Evolutionary conservation across 2,113 vertebrate genomes (phyloP).

Genomic region (Passer domesticus): DNA sequence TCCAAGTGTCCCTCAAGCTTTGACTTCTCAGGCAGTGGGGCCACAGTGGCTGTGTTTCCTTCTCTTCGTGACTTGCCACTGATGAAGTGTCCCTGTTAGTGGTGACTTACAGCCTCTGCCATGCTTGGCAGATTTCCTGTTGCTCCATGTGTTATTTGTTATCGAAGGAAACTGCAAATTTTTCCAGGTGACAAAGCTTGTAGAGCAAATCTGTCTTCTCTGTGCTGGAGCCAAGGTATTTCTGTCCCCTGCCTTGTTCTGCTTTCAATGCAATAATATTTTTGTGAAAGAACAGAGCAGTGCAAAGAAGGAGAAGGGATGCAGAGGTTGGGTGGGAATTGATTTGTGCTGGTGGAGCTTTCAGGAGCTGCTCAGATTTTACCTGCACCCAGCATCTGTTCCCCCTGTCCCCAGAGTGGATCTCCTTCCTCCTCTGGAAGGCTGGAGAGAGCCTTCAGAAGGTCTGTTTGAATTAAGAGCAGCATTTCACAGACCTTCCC

Average conservation of each 20-base stretch:
- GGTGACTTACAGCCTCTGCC: background rate
- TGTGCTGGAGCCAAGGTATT: background rate
- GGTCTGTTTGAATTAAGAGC: background rate
- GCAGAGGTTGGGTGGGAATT: background rate
- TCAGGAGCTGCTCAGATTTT: background rate
- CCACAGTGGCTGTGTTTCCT: background rate
- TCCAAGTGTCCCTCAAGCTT: background rate
- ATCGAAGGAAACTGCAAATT: background rate
- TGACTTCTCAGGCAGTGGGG: background rate
- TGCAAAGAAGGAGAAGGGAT: background rate
- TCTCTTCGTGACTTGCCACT: background rate
- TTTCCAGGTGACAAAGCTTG: background rate
- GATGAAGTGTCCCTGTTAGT: background rate
- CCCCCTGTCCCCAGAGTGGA: background rate
- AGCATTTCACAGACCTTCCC: background rate
- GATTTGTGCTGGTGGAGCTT: background rate
- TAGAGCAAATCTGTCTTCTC: background rate
- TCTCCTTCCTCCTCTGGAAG: background rate
- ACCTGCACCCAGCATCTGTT: background rate
- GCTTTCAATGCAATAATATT: background rate
- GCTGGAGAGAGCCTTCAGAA: background rate
- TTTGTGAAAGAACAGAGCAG: background rate
- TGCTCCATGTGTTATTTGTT: background rate
- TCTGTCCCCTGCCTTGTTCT: background rate
- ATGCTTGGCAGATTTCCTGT: background rate